Evolutionary conservation across 2,888 invertebrate genomes (phyloP).

Genomic region (Rhorus exstirpatorius): DNA sequence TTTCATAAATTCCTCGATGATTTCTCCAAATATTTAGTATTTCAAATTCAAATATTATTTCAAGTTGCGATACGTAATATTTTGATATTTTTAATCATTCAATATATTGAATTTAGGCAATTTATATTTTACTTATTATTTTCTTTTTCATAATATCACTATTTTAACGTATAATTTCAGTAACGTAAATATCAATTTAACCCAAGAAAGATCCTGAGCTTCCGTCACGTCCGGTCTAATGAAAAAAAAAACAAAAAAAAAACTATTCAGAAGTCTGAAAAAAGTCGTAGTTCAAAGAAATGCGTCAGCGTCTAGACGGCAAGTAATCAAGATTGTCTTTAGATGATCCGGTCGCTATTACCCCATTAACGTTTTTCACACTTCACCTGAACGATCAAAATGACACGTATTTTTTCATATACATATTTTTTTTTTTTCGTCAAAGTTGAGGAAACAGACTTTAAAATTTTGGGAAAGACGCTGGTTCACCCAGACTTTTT

Average conservation of each 20-base stretch:
- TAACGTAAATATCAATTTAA: no score
- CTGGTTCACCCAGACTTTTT: background rate
- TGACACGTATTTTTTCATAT: no score
- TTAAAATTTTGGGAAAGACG: no score
- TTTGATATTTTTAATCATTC: no score
- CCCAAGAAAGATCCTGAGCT: background rate
- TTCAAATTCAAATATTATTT: background rate
- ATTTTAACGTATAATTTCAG: no score
- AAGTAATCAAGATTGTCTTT: background rate
- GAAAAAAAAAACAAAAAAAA: background rate
- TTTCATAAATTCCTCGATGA: background rate
- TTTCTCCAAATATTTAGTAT: background rate
- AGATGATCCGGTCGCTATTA: background rate
- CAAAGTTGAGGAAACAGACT: background rate
- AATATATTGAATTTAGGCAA: no score
- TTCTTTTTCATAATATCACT: no score
- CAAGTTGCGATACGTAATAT: background rate
- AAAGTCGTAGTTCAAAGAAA: constrained; percentile 3
- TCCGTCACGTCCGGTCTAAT: background rate
- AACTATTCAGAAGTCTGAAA: background rate
- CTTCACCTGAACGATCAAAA: background rate
- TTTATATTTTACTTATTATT: no score
- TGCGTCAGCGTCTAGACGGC: background rate
- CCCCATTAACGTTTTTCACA: background rate
- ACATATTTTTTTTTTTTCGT: background rate